These are phyloP conservation scores for chimpanzee (Pan troglodytes) DNA, from an alignment of 2,113 vertebrate genomes.

Conservation along the genomic window DNA sequence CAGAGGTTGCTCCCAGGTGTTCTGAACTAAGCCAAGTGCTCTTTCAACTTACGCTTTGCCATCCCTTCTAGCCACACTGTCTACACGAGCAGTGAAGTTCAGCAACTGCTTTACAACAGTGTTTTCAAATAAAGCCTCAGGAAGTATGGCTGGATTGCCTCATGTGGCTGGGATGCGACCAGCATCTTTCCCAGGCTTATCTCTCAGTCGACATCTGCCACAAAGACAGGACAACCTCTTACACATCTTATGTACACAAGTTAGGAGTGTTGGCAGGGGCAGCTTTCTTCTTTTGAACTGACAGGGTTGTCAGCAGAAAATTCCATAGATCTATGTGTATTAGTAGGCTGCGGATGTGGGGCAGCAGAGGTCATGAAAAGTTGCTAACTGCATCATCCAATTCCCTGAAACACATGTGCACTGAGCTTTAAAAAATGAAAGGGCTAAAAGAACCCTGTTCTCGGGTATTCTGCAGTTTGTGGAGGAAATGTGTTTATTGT, in stretches of 20 bases:
- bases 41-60: not conserved
- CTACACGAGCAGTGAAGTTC: not conserved
- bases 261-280: not conserved
- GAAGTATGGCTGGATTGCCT: not conserved
- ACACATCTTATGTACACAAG: not conserved
- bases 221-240: not conserved
- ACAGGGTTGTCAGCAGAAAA: not conserved
- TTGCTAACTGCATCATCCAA: not conserved
- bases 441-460: not conserved
- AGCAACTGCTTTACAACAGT: not conserved
- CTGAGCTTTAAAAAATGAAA: not conserved
- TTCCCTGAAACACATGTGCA: not conserved
- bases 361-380: not conserved
- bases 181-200: not conserved
- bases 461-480: not conserved
- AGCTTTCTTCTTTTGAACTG: not conserved
- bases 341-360: not conserved
- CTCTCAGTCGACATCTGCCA: not conserved
- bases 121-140: not conserved
- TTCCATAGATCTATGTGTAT: not conserved
- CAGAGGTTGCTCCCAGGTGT: not conserved
- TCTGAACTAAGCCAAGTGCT: not conserved
- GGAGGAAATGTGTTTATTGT: not conserved
- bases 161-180: not conserved
- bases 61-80: too few relatives aligned